Base-by-base conservation (phyloP, 2,113 vertebrate genomes). In the Calonectris borealis region DNA sequence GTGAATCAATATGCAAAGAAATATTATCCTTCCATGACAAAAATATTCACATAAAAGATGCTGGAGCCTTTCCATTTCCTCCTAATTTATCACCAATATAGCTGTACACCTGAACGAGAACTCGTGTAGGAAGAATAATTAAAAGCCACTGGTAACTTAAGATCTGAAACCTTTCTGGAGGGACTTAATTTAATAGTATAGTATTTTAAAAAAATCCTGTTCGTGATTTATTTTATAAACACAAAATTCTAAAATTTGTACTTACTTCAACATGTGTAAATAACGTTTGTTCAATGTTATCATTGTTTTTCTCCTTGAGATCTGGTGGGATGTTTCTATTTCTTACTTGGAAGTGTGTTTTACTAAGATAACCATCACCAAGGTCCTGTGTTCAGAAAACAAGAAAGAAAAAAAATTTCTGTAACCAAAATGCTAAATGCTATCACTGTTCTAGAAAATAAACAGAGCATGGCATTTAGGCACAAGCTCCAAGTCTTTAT, bases 281-380 rank as follows among this genome's bases (percentile, higher is more conserved):
- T 34, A 88, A 82, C 0, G 7, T 65, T 81, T 96, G 80, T 54
- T 92, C 96, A 86, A 21, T 34, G 16, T 62, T 84, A 52, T 86
- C 94, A 40, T 2, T 62, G 32, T 27, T 77, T 62, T 84, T 86
- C 44, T 85, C 84, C 68, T 93, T 52, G 22, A 72, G 72, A 62
- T 83, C 83, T 94, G 87, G 49, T 54, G 57, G 9, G 22, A 64
- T 13, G 48, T 77, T 85, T 87, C 66, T 84, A 5, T 62, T 95
- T 95, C 91, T 97, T 55, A 97, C 58, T 88, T 96, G 96, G 85
- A 98, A 97, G 54, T 96, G 83, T 58, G 75, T 98, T 97, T 98
- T 98, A 96, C 94, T 97, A 92, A 98, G 98, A 93, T 98, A 98
- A 86, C 98, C 97, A 95, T 98, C 98, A 93, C 86, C 81, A 93